Base-by-base conservation (phyloP, 2,797 vertebrate genomes). In the Cyclura pinguis region DNA sequence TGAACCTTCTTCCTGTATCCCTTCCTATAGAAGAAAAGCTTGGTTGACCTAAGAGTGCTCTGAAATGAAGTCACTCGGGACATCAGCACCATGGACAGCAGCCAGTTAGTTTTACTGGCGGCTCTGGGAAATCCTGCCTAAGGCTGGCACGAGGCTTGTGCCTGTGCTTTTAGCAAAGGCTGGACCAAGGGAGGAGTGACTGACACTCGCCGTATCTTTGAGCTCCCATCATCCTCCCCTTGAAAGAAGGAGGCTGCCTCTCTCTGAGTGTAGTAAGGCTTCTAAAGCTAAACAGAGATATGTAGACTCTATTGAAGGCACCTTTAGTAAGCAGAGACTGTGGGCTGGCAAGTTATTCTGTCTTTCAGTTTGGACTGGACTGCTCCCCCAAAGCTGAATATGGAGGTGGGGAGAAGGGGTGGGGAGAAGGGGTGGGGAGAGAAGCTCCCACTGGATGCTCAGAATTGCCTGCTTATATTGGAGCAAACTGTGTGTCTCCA, bases 51-150 rank as follows among this genome's bases (percentile, higher is more conserved):
- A 87, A 57, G 77, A 16, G 47, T 38, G 64, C 62, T 62, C 57
- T 32, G 32, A 27, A 77, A 80, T 67, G 74, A 81, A 64, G 42
- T 69, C 55, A 42, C 55, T 55, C 13, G n/a, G 83, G 38, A 38
- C 62, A 10, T 84, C 86, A 85, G 80, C 64, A 88, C 90, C 90
- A 72, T 85, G 90, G 90, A 81, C 86, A 85, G 76, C 38, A 77
- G 64, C 55, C 76, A 3, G 4, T 20, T 91, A 67, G 42, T 50
- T 64, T 57, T 57, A 0, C 59, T 6, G 10, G 69, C 82, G 67
- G 83, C 57, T 76, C 87, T 55, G 32, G 84, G 57, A 82, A 91
- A 81, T 35, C 69, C 84, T 29, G 32, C 38, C 57, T 24, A 35
- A n/a, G 27, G 27, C 14, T 85, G 84, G 77, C 87, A 88, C 0